Base-by-base conservation (phyloP, 35 echinoderm and acorn worm species). In the Strongylocentrotus purpuratus region DNA sequence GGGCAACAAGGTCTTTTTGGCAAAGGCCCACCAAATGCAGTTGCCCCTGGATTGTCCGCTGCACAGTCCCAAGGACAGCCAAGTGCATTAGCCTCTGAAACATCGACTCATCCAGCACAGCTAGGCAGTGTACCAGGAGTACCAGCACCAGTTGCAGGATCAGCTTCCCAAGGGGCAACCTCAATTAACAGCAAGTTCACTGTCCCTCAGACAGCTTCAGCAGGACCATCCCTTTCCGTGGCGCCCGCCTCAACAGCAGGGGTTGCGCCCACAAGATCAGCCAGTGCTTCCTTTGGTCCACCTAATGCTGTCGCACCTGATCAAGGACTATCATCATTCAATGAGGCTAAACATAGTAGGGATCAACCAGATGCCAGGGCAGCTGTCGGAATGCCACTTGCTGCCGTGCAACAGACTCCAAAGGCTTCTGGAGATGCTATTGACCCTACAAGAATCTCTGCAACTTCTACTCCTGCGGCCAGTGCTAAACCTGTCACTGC, bases 401-500 rank as follows among this genome's bases (percentile, higher is more conserved):
- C 94, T 4, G 2, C 86, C 35, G 92, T 46, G 18, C 65, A 46
- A 15, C 60, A 91, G 87, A 94, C 92, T 18, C 85, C 92, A 86
- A 85, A 61, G 46, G 93, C 88, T 7, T 25, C 46, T 46, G 50
- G 45, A 95, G 59, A 25, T 48, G 33, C 46, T 18, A 95, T 92
- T 5, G 71, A 6, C 31, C 46, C 61, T 52, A 52, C n/a, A 33
- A 92, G 86, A 94, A 61, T 61, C 47, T 92, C 61, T 25, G 88
- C 31, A 92, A 85, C 87, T 9, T 92, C 95, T 15, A 93, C 93
- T 61, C 35, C 95, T 31, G 85, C 92, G 20, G 85, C 85, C 4
- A 90, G 86, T 32, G 95, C 58, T 48, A 96, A 95, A 35, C 90
- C 95, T 70, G 70, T 99, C 48, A 86, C 96, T 41, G 89, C 94